Percentiles rank a stretch among this genome's conserved stretches.
phyloP scores from a whole-genome alignment of 2,888 invertebrate species.

The Drosophila mercatorum region DNA sequence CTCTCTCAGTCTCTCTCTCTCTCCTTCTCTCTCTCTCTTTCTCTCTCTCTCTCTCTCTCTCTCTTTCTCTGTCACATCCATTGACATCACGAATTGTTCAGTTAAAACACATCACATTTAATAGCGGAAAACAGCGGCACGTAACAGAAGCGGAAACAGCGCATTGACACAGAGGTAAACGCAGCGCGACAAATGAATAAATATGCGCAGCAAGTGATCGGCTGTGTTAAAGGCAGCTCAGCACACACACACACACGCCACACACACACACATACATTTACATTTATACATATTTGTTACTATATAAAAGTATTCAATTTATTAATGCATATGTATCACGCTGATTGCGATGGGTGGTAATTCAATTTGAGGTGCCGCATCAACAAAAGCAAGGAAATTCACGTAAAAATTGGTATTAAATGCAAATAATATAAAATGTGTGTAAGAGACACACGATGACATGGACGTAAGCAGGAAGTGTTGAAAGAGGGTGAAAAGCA shows the following conservation, averaged over 20 bases:
- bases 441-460: slow-evolving; percentile 12
- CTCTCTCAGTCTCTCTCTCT: not conserved
- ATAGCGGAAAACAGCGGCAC: slow-evolving; percentile 5
- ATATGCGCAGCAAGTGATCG: slow-evolving; percentile 18
- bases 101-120: not conserved
- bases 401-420: slow-evolving; percentile 28
- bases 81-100: not conserved
- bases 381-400: slow-evolving; percentile 27
- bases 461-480: not conserved
- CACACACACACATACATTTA: not conserved
- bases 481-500: not conserved
- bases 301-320: slow-evolving; percentile 40
- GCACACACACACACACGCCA: not conserved
- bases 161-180: slow-evolving; percentile 44
- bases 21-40: no score
- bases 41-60: not conserved
- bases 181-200: slow-evolving; percentile 39
- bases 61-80: not conserved
- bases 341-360: slow-evolving; percentile 51
- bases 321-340: slow-evolving; percentile 46
- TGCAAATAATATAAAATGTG: slow-evolving; percentile 31
- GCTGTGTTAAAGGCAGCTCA: not conserved
- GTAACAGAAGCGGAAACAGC: slow-evolving; percentile 43
- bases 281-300: not conserved
- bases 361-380: slow-evolving; percentile 45